phyloP scores from a whole-genome alignment of 2,797 vertebrate species.

The Tragelaphus oryx region DNA sequence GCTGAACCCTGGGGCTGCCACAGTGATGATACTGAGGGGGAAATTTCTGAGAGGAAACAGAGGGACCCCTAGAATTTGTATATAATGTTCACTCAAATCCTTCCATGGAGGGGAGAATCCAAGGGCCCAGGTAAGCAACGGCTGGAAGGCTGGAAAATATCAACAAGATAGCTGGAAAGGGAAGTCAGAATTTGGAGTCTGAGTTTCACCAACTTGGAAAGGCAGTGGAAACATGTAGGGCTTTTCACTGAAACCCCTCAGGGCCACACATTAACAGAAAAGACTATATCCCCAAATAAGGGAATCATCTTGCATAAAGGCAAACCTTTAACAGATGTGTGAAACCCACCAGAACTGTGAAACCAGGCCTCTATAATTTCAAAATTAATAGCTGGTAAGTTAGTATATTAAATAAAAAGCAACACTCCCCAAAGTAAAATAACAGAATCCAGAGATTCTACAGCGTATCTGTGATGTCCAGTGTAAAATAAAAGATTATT shows the following conservation, averaged over 20 bases:
- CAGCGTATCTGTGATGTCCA: background rate
- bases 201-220: background rate
- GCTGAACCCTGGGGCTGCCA: background rate
- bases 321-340: background rate
- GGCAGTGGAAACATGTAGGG: background rate
- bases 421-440: background rate
- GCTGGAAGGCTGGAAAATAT: background rate
- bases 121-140: background rate
- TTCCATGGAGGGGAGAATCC: background rate
- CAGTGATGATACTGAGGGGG: background rate
- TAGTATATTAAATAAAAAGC: background rate
- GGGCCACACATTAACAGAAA: background rate
- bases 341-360: background rate
- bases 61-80: background rate
- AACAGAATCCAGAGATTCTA: background rate
- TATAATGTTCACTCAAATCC: background rate
- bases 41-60: background rate
- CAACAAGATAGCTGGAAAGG: background rate
- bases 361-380: background rate
- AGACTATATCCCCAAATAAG: background rate
- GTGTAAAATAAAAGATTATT: background rate
- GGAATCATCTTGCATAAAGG: background rate
- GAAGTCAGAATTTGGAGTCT: background rate
- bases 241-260: background rate
- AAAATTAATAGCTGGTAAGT: background rate